phyloP scores from a whole-genome alignment of 2,888 invertebrate species.

The Pristionchus japonicus region DNA sequence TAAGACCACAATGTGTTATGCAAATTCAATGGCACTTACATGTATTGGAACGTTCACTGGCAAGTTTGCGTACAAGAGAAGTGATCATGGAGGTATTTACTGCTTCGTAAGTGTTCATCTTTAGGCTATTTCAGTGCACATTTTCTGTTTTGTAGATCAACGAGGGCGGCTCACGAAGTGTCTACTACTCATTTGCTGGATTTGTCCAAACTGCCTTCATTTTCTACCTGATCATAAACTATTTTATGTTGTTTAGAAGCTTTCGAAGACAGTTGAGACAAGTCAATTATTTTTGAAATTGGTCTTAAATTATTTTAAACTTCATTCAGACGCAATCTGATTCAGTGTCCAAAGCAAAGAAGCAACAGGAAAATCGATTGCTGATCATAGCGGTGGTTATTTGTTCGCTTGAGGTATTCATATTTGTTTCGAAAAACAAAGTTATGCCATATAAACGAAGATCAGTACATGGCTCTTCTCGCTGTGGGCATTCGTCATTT shows the following conservation, averaged over 20 bases:
- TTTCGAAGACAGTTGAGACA: not conserved
- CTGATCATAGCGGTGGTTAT: not conserved
- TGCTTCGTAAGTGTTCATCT: not conserved
- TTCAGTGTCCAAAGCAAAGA: not conserved
- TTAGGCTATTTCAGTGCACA: not conserved
- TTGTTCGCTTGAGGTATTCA: not conserved
- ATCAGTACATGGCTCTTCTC: not conserved
- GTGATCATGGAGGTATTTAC: not conserved
- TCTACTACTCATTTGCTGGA: not conserved
- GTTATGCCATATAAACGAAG: not conserved
- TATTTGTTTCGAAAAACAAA: not conserved
- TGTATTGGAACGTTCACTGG: not conserved
- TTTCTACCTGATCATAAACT: not conserved
- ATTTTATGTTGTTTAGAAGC: not conserved
- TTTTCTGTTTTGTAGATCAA: not conserved
- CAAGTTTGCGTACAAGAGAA: not conserved
- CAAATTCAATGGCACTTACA: not conserved
- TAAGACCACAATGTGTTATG: not conserved
- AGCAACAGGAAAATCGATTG: not conserved
- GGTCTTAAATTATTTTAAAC: not conserved
- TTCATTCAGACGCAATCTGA: not conserved
- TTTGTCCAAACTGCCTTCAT: not conserved
- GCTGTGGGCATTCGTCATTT: not conserved
- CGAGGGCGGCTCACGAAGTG: not conserved
- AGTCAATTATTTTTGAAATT: no score